These are phyloP conservation scores for Mionectes macconnelli DNA, from an alignment of 2,113 vertebrate genomes.

Conservation along the genomic window DNA sequence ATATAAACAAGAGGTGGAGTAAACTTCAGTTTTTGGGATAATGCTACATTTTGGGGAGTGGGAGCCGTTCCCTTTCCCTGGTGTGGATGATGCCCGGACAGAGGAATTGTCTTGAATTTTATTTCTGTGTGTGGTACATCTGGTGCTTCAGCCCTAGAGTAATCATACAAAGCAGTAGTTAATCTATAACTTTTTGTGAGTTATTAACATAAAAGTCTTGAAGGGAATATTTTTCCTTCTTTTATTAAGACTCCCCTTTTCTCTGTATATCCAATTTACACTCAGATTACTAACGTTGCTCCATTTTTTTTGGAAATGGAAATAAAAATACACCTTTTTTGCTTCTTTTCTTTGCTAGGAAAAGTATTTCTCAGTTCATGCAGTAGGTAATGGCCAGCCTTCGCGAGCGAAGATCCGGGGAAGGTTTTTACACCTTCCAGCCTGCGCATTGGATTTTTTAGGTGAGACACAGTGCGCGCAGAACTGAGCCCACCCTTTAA, in stretches of 20 bases:
- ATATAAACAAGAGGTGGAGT: neutral
- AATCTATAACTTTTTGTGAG: neutral
- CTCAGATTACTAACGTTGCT: neutral
- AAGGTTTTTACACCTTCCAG: too few species aligned
- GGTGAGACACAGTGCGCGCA: too few species aligned
- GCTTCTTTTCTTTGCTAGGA: neutral
- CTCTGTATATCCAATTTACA: neutral
- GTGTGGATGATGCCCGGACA: neutral
- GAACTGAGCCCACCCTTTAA: too few species aligned
- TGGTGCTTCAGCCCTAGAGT: neutral
- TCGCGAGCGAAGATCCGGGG: too few species aligned
- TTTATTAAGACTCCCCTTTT: neutral
- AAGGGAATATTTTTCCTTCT: neutral
- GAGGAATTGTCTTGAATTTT: rapidly evolving
- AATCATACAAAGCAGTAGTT: neutral
- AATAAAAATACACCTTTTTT: neutral
- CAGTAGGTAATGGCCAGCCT: too few species aligned
- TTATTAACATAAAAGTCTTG: neutral
- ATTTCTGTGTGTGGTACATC: rapidly evolving
- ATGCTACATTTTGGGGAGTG: neutral
- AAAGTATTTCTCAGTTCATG: neutral
- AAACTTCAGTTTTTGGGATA: neutral
- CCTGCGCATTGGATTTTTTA: too few species aligned
- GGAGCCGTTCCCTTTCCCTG: rapidly evolving
- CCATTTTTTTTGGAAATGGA: neutral